Evolutionary conservation across 2,888 invertebrate species (phyloP), one percentile per base, ranked within the genome.

Genomic region (Pandemis corylana): DNA sequence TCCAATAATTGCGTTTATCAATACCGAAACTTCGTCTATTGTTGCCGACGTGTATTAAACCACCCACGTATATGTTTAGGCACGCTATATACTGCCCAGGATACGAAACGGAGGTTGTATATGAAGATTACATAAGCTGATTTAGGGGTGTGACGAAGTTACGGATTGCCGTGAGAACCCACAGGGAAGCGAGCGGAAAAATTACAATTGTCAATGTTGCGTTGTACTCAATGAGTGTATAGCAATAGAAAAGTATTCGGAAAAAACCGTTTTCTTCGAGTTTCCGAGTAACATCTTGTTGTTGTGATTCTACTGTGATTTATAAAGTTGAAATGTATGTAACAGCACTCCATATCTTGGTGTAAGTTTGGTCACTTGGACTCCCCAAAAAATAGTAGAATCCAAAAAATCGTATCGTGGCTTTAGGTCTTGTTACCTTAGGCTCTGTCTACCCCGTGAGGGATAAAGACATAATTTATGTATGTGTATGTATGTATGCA

Each of bases 1-100:
- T 28, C 20, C 46, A 12, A 64, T 64, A 44, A 46, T 64, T 46
- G n/a, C 46, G 64, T 64, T 59, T 46, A 64, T 64, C 44, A 46
- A 64, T 64, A 64, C 20, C 9, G 13, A 28, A 64, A 64, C 64
- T 64, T 64, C 12, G 4, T 20, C 20, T 20, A 64, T 64, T 64
- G 46, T 64, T 64, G 46, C 64, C 28, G 46, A 46, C 64, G 28
- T 64, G 46, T 46, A 15, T 10, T 59, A 28, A 59, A 59, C 59
- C 28, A 59, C 10, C 20, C 28, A 28, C 59, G 28, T 59, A 51
- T 6, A 59, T 20, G 20, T 20, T 0, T 59, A 59, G 59, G 28
- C 28, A 36, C 28, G 28, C 10, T 59, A 59, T 59, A 59, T 59
- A 28, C 59, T 59, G 12, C n/a, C 13, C 59, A 28, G 59, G 28